These are phyloP conservation scores for Guaruba guarouba DNA, from an alignment of 2,113 vertebrate genomes.

Conservation along the genomic window DNA sequence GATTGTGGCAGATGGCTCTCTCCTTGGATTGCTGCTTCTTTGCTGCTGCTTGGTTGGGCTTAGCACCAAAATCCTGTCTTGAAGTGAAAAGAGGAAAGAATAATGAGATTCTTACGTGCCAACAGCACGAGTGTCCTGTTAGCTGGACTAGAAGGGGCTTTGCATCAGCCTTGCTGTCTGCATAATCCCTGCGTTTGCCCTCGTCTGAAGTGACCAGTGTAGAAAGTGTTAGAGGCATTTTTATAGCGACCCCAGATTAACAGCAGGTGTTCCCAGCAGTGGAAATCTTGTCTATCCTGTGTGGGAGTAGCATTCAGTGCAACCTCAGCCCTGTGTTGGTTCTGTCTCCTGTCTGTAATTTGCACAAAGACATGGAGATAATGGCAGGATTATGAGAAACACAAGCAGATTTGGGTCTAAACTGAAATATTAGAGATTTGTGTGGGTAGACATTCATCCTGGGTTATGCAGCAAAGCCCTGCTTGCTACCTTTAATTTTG, in stretches of 20 bases:
- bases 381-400: not conserved
- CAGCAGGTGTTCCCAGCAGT: not conserved
- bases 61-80: not conserved
- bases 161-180: not conserved
- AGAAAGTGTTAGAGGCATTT: not conserved
- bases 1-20: not conserved
- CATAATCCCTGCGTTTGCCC: not conserved
- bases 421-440: not conserved
- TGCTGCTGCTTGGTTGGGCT: not conserved
- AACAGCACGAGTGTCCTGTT: not conserved
- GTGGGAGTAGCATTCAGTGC: not conserved
- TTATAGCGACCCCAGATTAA: not conserved
- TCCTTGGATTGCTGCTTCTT: not conserved
- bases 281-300: not conserved
- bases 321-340: not conserved
- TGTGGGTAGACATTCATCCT: not conserved
- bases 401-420: not conserved
- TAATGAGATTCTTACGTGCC: not conserved
- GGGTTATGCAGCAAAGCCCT: not conserved
- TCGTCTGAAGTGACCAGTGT: not conserved
- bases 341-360: not conserved
- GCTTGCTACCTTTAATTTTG: not conserved
- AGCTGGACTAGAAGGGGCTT: not conserved
- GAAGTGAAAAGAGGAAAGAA: not conserved
- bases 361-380: not conserved